Conservation (phyloP, 2,113 vertebrate species). For the Clarias magur region DNA sequence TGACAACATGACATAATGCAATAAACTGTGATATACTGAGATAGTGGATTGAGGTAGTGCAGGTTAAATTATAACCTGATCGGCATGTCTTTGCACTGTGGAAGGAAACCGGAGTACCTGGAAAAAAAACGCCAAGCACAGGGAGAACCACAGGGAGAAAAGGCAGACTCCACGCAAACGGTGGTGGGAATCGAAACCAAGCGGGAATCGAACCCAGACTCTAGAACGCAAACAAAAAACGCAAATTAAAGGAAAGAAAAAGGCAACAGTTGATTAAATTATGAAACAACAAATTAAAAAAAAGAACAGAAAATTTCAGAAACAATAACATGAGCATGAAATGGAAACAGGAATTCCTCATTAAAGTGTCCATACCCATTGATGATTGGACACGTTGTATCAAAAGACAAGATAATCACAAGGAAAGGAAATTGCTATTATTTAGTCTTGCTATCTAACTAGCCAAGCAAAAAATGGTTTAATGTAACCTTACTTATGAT, state of each 20-base stretch:
- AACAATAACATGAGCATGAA: background rate
- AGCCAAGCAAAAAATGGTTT: background rate
- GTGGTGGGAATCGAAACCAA: too few relatives aligned
- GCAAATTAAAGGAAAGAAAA: background rate
- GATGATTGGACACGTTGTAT: background rate
- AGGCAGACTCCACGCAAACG: too few relatives aligned
- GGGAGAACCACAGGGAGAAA: too few relatives aligned
- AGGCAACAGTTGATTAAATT: background rate
- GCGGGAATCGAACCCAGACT: too few relatives aligned
- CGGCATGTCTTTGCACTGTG: too few relatives aligned
- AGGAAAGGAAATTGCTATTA: background rate
- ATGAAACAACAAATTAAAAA: background rate
- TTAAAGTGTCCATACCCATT: background rate
- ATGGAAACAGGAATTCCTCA: background rate
- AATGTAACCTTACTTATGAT: background rate
- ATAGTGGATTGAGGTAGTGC: too few relatives aligned
- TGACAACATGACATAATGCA: too few relatives aligned
- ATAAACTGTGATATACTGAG: too few relatives aligned
- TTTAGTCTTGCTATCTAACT: background rate
- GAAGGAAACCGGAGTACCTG: too few relatives aligned
- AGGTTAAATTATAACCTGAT: too few relatives aligned
- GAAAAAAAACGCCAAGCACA: too few relatives aligned
- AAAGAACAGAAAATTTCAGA: background rate
- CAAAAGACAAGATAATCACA: background rate
- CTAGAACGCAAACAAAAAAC: background rate